Evolutionary conservation across 64 coral and sea anemone genomes (phyloP).

Genomic region (Acropora tenuis): DNA sequence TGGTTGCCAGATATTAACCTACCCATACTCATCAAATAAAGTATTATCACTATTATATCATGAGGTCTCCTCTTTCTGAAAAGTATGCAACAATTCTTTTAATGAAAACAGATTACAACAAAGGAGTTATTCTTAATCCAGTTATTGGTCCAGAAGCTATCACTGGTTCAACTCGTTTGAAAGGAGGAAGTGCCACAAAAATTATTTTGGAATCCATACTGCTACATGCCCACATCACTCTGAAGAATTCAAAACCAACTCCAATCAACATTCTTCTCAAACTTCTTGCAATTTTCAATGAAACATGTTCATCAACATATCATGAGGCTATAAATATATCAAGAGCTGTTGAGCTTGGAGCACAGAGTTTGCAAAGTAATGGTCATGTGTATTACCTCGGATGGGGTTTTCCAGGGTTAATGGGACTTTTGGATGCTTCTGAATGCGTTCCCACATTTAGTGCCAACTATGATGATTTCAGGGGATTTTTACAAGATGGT

Average conservation of each 20-base stretch:
- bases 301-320: conserved; percentile 51
- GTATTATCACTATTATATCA: no score
- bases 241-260: conserved; percentile 21
- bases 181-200: conserved; percentile 89
- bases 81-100: neutral
- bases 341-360: conserved; percentile 63
- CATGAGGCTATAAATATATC: conserved; percentile 41
- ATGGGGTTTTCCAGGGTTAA: conserved; percentile 64
- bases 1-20: no score
- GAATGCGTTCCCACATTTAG: conserved; percentile 98
- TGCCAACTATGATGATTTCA: conserved; percentile 70
- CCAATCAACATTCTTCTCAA: neutral
- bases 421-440: conserved; percentile 87
- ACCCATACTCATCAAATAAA: no score
- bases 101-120: conserved; percentile 29
- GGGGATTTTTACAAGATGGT: conserved; percentile 81
- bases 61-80: neutral
- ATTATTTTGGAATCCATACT: conserved; percentile 84
- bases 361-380: conserved; percentile 37
- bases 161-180: conserved; percentile 94
- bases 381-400: conserved; percentile 82
- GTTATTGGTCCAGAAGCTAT: conserved; percentile 92
- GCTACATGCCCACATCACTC: conserved; percentile 61
- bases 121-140: conserved; percentile 86
- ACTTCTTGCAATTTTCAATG: conserved; percentile 51